phyloP scores from a whole-genome alignment of 2,888 invertebrate genomes.

The Acanthosoma haemorrhoidale region DNA sequence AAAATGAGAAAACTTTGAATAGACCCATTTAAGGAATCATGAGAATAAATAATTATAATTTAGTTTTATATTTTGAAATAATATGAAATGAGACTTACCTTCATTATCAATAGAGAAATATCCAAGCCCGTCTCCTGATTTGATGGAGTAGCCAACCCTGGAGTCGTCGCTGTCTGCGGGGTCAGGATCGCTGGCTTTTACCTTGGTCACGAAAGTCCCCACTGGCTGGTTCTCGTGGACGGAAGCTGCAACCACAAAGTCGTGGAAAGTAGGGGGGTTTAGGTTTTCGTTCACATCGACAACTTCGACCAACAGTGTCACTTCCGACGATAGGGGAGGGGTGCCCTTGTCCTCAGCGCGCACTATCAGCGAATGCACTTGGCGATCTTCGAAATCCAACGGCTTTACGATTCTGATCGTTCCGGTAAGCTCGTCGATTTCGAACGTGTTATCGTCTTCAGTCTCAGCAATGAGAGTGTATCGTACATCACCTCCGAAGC shows the following conservation, averaged over 20 bases:
- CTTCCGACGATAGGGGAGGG: slow-evolving; percentile 72
- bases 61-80: too few relatives aligned
- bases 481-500: slow-evolving; percentile 69
- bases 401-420: slow-evolving; percentile 71
- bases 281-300: slow-evolving; percentile 93
- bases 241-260: slow-evolving; percentile 67
- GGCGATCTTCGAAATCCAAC: slow-evolving; percentile 84
- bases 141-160: slow-evolving; percentile 76
- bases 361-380: slow-evolving; percentile 81
- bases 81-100: slow-evolving; percentile 41
- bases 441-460: slow-evolving; percentile 57
- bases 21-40: too few relatives aligned
- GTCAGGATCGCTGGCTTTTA: slow-evolving; percentile 75
- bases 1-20: too few relatives aligned
- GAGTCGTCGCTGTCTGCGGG: slow-evolving; percentile 74
- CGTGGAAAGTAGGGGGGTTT: slow-evolving; percentile 73
- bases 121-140: slow-evolving; percentile 85
- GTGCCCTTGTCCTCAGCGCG: slow-evolving; percentile 80
- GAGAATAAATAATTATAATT: too few relatives aligned
- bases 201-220: slow-evolving; percentile 69
- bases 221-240: slow-evolving; percentile 76
- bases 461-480: slow-evolving; percentile 58
- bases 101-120: slow-evolving; percentile 75
- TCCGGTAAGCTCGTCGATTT: slow-evolving; percentile 78
- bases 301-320: slow-evolving; percentile 76